These are phyloP conservation scores for Palaemon carinicauda DNA, from an alignment of 1,140 invertebrate species.

Conservation along the genomic window DNA sequence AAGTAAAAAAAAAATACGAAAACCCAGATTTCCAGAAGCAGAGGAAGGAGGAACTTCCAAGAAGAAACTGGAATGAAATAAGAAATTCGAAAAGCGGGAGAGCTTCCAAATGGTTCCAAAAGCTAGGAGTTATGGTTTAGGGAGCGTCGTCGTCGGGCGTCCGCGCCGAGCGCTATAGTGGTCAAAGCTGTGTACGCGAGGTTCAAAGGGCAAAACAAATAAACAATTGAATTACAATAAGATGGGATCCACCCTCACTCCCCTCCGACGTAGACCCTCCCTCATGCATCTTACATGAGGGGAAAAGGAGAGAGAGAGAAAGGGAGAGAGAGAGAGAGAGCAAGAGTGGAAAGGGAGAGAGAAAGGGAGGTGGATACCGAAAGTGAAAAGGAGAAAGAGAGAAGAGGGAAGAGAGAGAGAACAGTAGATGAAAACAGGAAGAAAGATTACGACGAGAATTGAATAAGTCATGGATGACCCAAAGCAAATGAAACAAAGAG, in stretches of 20 bases:
- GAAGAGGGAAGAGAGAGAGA: background rate
- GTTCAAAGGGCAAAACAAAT: conserved; percentile 49
- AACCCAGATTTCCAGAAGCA: background rate
- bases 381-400: conserved; percentile 3
- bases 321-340: conserved; percentile 7
- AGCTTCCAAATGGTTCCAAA: background rate
- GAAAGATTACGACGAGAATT: too few relatives aligned
- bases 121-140: background rate
- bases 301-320: background rate
- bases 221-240: conserved; percentile 53
- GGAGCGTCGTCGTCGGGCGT: background rate
- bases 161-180: background rate
- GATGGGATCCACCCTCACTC: conserved; percentile 7
- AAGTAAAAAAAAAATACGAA: background rate
- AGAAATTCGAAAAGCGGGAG: too few relatives aligned
- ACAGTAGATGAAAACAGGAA: too few relatives aligned
- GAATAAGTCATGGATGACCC: too few relatives aligned
- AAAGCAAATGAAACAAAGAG: conserved; percentile 5
- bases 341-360: conserved; percentile 25
- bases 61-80: too few relatives aligned
- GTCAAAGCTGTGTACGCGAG: conserved; percentile 6
- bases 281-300: conserved; percentile 10
- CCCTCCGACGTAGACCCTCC: background rate
- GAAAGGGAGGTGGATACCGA: conserved; percentile 16
- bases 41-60: too few relatives aligned